phyloP scores from a whole-genome alignment of 2,797 vertebrate genomes.

The Enteromius radiatus region DNA sequence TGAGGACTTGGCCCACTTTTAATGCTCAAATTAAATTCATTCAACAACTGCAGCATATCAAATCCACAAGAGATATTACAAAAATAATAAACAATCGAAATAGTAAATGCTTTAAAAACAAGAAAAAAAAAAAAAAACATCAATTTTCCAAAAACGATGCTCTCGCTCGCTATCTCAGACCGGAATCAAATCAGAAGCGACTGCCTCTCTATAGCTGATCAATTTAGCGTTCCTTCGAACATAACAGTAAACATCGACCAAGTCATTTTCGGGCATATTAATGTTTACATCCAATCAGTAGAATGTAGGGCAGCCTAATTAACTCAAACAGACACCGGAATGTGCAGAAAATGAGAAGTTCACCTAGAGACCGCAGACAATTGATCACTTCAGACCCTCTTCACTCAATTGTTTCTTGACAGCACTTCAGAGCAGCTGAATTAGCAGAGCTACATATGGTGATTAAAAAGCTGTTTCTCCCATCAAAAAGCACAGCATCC shows the following conservation, averaged over 20 bases:
- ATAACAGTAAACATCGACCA: slow-evolving; percentile 73
- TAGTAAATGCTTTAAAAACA: background rate
- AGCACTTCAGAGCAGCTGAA: slow-evolving; percentile 77
- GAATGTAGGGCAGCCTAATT: slow-evolving; percentile 77
- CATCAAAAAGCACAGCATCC: slow-evolving; percentile 60
- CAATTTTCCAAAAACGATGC: slow-evolving; percentile 22
- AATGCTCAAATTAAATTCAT: slow-evolving; percentile 66
- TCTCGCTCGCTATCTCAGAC: slow-evolving; percentile 59
- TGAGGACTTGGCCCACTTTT: slow-evolving; percentile 63
- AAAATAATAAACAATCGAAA: slow-evolving; percentile 40
- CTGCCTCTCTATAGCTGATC: slow-evolving; percentile 71
- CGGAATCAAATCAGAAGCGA: slow-evolving; percentile 69
- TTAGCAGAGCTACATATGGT: slow-evolving; percentile 72
- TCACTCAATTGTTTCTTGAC: slow-evolving; percentile 78
- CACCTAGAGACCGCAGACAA: slow-evolving; percentile 74
- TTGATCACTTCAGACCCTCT: slow-evolving; percentile 79
- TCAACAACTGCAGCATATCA: slow-evolving; percentile 65
- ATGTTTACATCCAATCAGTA: slow-evolving; percentile 82
- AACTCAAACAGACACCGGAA: slow-evolving; percentile 79
- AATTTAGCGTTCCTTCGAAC: slow-evolving; percentile 71
- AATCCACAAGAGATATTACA: slow-evolving; percentile 54
- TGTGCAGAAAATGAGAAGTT: slow-evolving; percentile 75
- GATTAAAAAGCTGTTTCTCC: slow-evolving; percentile 71
- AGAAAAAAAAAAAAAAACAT: slow-evolving; percentile 40
- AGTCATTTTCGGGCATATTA: slow-evolving; percentile 82